These are phyloP conservation scores for Siphlonurus alternatus DNA, from an alignment of 2,888 invertebrate genomes.

Conservation along the genomic window DNA sequence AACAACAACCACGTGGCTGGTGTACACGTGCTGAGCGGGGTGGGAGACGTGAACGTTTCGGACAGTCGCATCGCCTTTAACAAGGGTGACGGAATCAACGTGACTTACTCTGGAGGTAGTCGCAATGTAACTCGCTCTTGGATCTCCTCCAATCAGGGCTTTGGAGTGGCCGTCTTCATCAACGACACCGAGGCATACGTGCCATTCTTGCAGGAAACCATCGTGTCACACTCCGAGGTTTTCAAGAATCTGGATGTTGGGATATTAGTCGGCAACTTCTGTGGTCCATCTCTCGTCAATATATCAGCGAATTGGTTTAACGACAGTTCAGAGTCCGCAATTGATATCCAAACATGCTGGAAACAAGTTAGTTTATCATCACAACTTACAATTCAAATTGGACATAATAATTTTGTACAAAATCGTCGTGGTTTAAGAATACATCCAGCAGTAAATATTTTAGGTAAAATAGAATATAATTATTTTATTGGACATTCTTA, in stretches of 20 bases:
- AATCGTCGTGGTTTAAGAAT: slow-evolving; percentile 61
- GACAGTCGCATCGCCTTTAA: slow-evolving; percentile 80
- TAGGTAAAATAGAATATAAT: slow-evolving; percentile 70
- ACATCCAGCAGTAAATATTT: slow-evolving; percentile 64
- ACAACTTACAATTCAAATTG: slow-evolving; percentile 46
- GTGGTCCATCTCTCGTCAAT: slow-evolving; percentile 62
- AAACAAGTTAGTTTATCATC: slow-evolving; percentile 21
- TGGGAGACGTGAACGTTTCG: slow-evolving; percentile 87
- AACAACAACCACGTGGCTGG: slow-evolving; percentile 84
- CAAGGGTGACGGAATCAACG: slow-evolving; percentile 85
- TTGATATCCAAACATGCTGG: slow-evolving; percentile 78
- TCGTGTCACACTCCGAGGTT: slow-evolving; percentile 73
- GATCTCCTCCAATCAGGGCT: slow-evolving; percentile 72
- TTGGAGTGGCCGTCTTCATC: slow-evolving; percentile 78
- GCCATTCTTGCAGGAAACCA: slow-evolving; percentile 68
- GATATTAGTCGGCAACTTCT: slow-evolving; percentile 77
- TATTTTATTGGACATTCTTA: slow-evolving; percentile 66
- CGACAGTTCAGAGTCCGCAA: slow-evolving; percentile 55
- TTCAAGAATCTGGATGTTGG: slow-evolving; percentile 77
- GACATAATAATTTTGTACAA: slow-evolving; percentile 66
- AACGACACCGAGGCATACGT: slow-evolving; percentile 66
- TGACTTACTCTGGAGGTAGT: slow-evolving; percentile 88
- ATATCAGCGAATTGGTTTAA: slow-evolving; percentile 85
- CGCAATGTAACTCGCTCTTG: slow-evolving; percentile 77
- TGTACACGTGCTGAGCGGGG: slow-evolving; percentile 74